Evolutionary conservation across 2,888 invertebrate genomes (phyloP).

Genomic region (Aphelenchoides bicaudatus): DNA sequence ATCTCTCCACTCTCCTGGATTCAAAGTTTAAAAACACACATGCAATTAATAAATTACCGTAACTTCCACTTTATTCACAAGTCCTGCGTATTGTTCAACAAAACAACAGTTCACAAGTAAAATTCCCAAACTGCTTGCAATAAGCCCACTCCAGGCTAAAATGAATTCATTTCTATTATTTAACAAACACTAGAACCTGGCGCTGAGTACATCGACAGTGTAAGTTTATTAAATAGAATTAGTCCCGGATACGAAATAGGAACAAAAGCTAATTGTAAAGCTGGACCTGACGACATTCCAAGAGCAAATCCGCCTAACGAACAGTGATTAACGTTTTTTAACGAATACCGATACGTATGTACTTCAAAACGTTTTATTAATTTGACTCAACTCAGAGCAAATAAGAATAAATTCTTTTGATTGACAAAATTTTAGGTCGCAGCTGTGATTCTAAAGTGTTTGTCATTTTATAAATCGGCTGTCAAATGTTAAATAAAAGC

Average conservation of each 20-base stretch:
- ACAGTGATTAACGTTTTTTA: too few relatives aligned
- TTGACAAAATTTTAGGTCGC: too few relatives aligned
- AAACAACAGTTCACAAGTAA: conserved; percentile 20
- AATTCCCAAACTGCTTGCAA: conserved; percentile 35
- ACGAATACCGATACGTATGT: too few relatives aligned
- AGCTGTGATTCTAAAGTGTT: too few relatives aligned
- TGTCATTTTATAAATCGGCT: too few relatives aligned
- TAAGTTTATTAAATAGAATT: background rate
- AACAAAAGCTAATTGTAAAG: conserved; percentile 41
- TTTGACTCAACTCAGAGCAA: too few relatives aligned
- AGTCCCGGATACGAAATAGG: conserved; percentile 44
- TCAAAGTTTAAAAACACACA: background rate
- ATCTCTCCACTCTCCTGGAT: conserved; percentile 2
- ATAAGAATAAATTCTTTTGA: too few relatives aligned
- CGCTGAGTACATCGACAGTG: conserved; percentile 42
- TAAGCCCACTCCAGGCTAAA: background rate
- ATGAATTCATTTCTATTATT: too few relatives aligned
- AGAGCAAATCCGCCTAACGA: conserved; percentile 35
- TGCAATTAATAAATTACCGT: background rate
- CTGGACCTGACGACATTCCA: conserved; percentile 61
- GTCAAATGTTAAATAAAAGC: too few relatives aligned
- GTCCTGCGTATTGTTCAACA: conserved; percentile 29
- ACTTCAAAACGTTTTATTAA: too few relatives aligned
- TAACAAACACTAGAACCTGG: too few relatives aligned
- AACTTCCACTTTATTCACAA: conserved; percentile 13